Evolutionary conservation across 2,113 vertebrate genomes (phyloP), one percentile per base, ranked within the genome.

Genomic region (Lepus americanus): DNA sequence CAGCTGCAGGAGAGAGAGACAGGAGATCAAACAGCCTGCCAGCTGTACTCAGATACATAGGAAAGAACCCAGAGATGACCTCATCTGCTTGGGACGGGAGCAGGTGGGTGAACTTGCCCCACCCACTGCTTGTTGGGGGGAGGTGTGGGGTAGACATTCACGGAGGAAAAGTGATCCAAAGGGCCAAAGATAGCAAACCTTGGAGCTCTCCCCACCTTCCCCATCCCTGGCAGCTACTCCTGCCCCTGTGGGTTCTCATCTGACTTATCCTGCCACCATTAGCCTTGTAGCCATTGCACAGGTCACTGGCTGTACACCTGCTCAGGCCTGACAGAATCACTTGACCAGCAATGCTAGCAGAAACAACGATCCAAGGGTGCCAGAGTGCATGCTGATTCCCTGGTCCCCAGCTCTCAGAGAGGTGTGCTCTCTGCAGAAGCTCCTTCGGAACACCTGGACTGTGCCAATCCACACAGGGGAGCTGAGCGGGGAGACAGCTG

Each of bases 131-230:
- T 27, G 33, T 33, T 2, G n/a, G 27, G 59, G 19, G n/a, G 13
- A 16, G 1, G 0, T 33, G 64, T 25, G 53, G 74, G 78, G 72
- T 82, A 94, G 77, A 83, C 39, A 85, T 53, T 6, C 4, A 72
- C n/a, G 20, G 73, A 73, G 55, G 73, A 66, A 84, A 66, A 82
- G 23, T 66, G 49, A 79, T 79, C 7, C 3, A 79, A 97, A 6
- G 53, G 74, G 86, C 77, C 94, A 95, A 87, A 96, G 82, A 95
- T 69, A 96, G 89, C 94, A 96, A 73, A 36, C n/a, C 44, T 53
- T 13, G 8, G 72, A 44, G 78, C 14, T n/a, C 64, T 39, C 64
- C 76, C 59, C 20, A 51, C 17, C 33, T 12, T 27, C 39, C 11
- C 3, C 1, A 2, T 4, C 63, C 27, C 27, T 36, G 59, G 20